Evolutionary conservation across 2,888 invertebrate species (phyloP), one percentile per base, ranked within the genome.

Genomic region (Heliconius sara): DNA sequence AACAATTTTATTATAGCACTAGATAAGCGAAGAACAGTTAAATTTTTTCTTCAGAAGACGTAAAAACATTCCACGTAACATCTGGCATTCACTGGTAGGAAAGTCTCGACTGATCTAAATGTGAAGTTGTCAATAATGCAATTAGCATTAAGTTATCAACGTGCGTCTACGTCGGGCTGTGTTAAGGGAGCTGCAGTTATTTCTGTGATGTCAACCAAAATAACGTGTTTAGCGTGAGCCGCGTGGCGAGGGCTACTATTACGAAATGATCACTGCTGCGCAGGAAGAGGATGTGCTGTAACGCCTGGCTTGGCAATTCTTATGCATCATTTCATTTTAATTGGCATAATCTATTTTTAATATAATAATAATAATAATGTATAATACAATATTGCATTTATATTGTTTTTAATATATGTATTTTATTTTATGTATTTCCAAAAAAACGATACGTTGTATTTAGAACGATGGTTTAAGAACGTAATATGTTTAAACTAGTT

Each of bases 121-220:
- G 88, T 89, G 87, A 87, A 86, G 87, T 90, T 93, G 94, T 94
- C 95, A 95, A 94, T 95, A 95, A 90, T 90, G 92, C 90, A 93
- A 94, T 95, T 94, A 95, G 94, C 91, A 93, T 93, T 91, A 92
- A 94, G 91, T 91, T 91, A 92, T 94, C 93, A 93, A 92, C 94
- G 93, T 93, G 89, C 88, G 91, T 89, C 90, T 90, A 89, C 90
- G 52, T 52, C 19, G 90, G 89, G 89, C 90, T 89, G 89, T 90
- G 90, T 91, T 91, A 91, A 91, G 91, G 91, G 90, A 93, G 91
- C 91, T 89, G 91, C 83, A 89, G 91, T 94, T 95, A 95, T 95
- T 95, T 95, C 91, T 92, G 94, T 93, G 90, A 88, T 93, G 93
- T 93, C 93, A 93, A 92, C 94, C 89, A 91, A 95, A 95, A 95